Evolutionary conservation across 1,140 invertebrate species (phyloP).

Genomic region (Saccostrea glomerata): DNA sequence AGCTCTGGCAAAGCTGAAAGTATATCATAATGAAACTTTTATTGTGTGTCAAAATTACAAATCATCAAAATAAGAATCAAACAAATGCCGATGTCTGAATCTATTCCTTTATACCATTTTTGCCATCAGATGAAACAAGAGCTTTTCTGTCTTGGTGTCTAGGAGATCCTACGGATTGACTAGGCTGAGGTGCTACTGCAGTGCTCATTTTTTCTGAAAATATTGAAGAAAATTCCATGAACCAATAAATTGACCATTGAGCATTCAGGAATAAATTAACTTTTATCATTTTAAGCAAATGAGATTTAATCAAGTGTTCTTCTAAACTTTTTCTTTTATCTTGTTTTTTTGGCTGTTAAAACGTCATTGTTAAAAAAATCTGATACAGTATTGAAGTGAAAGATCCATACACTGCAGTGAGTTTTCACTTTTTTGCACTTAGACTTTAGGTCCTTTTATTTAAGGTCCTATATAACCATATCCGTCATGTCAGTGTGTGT

Average conservation of each 20-base stretch:
- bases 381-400: too few relatives aligned
- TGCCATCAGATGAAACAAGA: not conserved
- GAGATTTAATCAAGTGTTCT: too few relatives aligned
- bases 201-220: conserved; percentile 48
- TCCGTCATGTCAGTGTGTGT: too few relatives aligned
- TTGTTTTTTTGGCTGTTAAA: too few relatives aligned
- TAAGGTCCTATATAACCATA: too few relatives aligned
- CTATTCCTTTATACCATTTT: not conserved
- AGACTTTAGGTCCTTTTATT: too few relatives aligned
- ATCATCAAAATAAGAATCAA: not conserved
- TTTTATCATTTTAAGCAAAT: not conserved
- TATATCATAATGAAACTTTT: not conserved
- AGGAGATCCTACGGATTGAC: conserved; percentile 40
- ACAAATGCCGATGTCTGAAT: not conserved
- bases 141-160: conserved; percentile 41
- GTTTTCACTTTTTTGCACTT: too few relatives aligned
- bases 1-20: conserved; percentile 66
- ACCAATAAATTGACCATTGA: too few relatives aligned
- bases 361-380: too few relatives aligned
- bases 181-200: conserved; percentile 41
- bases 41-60: not conserved
- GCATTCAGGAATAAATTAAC: too few relatives aligned
- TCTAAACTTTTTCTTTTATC: too few relatives aligned
- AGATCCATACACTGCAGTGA: too few relatives aligned
- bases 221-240: conserved; percentile 23